Percentiles rank a stretch among this genome's conserved stretches.
These are phyloP conservation scores for Gibbula magus DNA, from an alignment of 2,888 invertebrate species.

Conservation along the genomic window DNA sequence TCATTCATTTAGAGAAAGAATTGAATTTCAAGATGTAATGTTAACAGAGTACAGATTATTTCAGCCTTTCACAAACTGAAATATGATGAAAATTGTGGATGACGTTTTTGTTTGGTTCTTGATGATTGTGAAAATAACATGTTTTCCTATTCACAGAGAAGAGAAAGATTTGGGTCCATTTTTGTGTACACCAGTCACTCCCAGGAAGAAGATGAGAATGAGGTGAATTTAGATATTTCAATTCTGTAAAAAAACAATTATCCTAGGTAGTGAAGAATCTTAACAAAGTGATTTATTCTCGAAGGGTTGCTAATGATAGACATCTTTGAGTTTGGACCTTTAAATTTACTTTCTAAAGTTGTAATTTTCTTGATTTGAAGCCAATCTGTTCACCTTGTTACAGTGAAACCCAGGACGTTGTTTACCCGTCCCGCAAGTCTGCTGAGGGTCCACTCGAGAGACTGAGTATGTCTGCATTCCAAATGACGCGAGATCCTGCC, in stretches of 20 bases:
- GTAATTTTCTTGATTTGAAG: too few relatives aligned
- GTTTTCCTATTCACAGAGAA: background rate
- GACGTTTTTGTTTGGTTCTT: background rate
- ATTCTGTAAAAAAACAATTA: too few relatives aligned
- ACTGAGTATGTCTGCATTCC: background rate
- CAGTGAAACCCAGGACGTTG: background rate
- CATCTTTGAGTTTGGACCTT: background rate
- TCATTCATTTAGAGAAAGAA: background rate
- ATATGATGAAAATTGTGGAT: background rate
- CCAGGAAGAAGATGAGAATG: constrained; percentile 41
- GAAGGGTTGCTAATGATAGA: too few relatives aligned
- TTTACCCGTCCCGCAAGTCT: background rate
- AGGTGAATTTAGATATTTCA: constrained; percentile 37
- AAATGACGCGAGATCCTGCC: background rate
- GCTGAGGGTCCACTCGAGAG: background rate
- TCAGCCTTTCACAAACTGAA: too few relatives aligned
- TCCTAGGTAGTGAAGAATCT: too few relatives aligned
- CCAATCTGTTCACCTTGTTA: background rate
- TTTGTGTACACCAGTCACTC: constrained; percentile 79
- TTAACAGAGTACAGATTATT: too few relatives aligned
- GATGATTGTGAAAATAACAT: background rate
- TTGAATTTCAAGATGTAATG: too few relatives aligned
- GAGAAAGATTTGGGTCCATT: constrained; percentile 79
- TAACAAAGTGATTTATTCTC: too few relatives aligned
- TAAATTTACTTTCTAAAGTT: background rate